Evolutionary conservation across 1,140 invertebrate genomes (phyloP), one percentile per base, ranked within the genome.

Genomic region (Galendromus occidentalis): DNA sequence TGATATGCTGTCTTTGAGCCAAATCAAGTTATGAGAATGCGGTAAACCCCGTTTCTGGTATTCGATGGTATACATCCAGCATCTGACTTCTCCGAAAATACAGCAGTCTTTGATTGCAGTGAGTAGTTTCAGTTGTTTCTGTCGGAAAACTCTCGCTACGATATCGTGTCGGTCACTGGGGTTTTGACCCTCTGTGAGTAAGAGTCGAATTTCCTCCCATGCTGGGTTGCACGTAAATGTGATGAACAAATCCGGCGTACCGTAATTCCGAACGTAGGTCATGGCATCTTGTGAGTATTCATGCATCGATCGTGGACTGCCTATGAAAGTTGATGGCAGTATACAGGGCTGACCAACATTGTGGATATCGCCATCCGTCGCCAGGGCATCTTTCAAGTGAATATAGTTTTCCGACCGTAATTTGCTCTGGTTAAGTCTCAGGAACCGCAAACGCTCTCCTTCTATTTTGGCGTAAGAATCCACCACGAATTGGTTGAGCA

Each of bases 181-280:
- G 25, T 20, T 68, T 71, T 78, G 71, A 9, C 69, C 55, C 20
- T 64, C 44, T 12, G 68, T 7, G 6, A 79, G 63, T 44, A 71
- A 65, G 55, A 70, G 51, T 45, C n/a, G 29, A 41, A 80, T 79
- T 64, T 80, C 75, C 1, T 30, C 29, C 79, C 79, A 82, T 63
- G 69, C 76, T 68, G 70, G 76, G 75, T 77, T 82, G 68, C 69
- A 74, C 29, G 77, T 79, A 29, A 78, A 70, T 7, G 78, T 79
- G n/a, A 78, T 72, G 65, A 79, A 79, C 1, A 78, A 63, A 65
- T 73, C 72, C 20, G 77, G 76, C 30, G 68, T 69, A 7, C 75
- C 76, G 68, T 68, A 75, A 64, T 67, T 20, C 2, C 66, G n/a
- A 1, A 76, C 74, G 44, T 68, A 66, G 12, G 69, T 65, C 73